Conservation (phyloP, 2,888 invertebrate genomes). For the Ochropleura leucogaster region DNA sequence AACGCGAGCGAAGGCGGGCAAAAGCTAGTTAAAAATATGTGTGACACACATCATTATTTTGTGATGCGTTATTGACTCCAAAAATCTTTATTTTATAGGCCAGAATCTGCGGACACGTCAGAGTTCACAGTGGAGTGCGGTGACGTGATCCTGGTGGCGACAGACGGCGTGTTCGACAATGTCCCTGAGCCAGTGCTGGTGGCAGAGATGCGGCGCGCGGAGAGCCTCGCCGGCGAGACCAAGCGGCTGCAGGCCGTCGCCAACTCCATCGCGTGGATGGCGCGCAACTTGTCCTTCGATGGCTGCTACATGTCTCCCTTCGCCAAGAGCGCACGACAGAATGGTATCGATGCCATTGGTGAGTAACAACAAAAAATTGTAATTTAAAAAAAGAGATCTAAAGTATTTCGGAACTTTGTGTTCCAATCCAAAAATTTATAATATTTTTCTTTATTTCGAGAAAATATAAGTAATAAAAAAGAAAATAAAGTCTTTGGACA, state of each 20-base stretch:
- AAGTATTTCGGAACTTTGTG: not conserved
- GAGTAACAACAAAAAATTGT: slow-evolving; percentile 23
- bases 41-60: not conserved
- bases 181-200: slow-evolving; percentile 97
- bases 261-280: slow-evolving; percentile 98
- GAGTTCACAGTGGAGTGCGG: slow-evolving; percentile 97
- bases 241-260: slow-evolving; percentile 96
- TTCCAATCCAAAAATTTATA: not conserved
- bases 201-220: slow-evolving; percentile 94
- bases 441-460: slow-evolving; percentile 4
- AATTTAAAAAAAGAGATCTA: not conserved
- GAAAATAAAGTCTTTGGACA: not conserved
- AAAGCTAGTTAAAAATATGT: no score
- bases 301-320: slow-evolving; percentile 99
- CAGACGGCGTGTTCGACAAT: slow-evolving; percentile 99
- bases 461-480: not conserved
- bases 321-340: slow-evolving; percentile 97
- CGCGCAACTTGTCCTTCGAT: slow-evolving; percentile 97
- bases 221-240: slow-evolving; percentile 89
- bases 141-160: slow-evolving; percentile 98
- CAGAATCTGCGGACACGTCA: slow-evolving; percentile 97
- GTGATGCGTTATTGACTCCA: not conserved
- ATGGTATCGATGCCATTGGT: slow-evolving; percentile 98
- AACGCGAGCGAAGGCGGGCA: no score
- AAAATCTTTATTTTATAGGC: slow-evolving; percentile 87